Conservation (phyloP, 2,797 vertebrate species). For the Lutjanus argentimaculatus region DNA sequence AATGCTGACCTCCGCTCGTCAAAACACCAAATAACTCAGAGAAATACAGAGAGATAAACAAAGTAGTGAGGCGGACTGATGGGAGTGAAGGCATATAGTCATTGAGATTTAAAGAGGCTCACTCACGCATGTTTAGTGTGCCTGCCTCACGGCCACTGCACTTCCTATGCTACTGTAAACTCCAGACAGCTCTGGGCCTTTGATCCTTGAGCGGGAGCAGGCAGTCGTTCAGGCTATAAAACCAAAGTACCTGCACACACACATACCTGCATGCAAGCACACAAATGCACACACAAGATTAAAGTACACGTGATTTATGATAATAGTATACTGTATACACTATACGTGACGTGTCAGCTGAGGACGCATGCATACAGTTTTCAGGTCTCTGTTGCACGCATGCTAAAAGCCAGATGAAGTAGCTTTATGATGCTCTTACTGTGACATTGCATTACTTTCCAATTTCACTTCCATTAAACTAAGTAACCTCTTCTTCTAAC, state of each 20-base stretch:
- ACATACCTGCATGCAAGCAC: conserved; percentile 36
- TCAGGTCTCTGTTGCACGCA: conserved; percentile 2
- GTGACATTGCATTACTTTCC: neutral
- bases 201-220: conserved; percentile 74
- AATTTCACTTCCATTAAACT: conserved; percentile 4
- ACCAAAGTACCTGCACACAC: conserved; percentile 62
- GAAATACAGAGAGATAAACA: conserved; percentile 37
- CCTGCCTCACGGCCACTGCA: conserved; percentile 73
- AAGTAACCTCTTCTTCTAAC: neutral
- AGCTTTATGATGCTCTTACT: neutral
- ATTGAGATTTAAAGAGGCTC: conserved; percentile 74
- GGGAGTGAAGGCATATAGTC: conserved; percentile 37
- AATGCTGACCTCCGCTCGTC: conserved; percentile 51
- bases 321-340: neutral
- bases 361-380: conserved; percentile 2
- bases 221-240: conserved; percentile 70
- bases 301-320: conserved; percentile 17
- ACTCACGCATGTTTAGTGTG: conserved; percentile 76
- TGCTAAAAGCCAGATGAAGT: neutral
- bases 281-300: neutral
- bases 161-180: conserved; percentile 83
- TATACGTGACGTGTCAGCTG: conserved; percentile 8
- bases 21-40: conserved; percentile 66
- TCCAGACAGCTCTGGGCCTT: conserved; percentile 72
- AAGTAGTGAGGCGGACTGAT: conserved; percentile 23